Evolutionary conservation across 2,797 vertebrate genomes (phyloP), one percentile per base, ranked within the genome.

Genomic region (Ceryle rudis): DNA sequence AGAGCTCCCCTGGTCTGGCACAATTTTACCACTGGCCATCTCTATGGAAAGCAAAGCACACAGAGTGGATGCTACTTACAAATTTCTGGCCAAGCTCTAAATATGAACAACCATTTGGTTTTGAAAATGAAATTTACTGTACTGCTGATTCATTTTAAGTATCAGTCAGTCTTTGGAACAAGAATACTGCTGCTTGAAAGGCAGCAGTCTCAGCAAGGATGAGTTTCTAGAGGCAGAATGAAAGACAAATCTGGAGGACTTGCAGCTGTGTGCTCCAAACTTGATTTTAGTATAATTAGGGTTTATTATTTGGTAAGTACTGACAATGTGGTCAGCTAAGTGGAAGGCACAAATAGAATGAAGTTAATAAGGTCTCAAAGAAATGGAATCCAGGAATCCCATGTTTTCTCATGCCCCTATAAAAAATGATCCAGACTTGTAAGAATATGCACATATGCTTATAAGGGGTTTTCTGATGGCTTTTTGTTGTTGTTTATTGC

Each of bases 71-170:
- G 31, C 14, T 51, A 28, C 31, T 73, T 55, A 22, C 3, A 42
- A 42, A 28, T 69, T 95, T 58, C 55, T 73, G 37, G 62, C 47
- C 31, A 33, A 81, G 18, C 8, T 78, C 41, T 81, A 66, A 91
- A 77, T 82, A 57, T 46, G 41, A 87, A 46, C 15, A 75, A 52
- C 29, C 1, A 0, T 35, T 89, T 86, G 19, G 3, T 81, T 92
- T 86, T 72, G n/a, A 86, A 91, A 94, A 94, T 89, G 51, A 85
- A 73, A 67, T 89, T 82, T 87, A 65, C 37, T 71, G 18, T 69
- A 37, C 54, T 77, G 55, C 35, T 92, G 86, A 83, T 87, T 54
- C n/a, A 77, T 81, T 88, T 91, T 51, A 88, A 83, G 37, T 78
- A 55, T 39, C 72, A 86, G 55, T 14, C 55, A 11, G 19, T 54